Evolutionary conservation across 2,888 invertebrate species (phyloP), one percentile per base, ranked within the genome.

Genomic region (Colletes collaris): DNA sequence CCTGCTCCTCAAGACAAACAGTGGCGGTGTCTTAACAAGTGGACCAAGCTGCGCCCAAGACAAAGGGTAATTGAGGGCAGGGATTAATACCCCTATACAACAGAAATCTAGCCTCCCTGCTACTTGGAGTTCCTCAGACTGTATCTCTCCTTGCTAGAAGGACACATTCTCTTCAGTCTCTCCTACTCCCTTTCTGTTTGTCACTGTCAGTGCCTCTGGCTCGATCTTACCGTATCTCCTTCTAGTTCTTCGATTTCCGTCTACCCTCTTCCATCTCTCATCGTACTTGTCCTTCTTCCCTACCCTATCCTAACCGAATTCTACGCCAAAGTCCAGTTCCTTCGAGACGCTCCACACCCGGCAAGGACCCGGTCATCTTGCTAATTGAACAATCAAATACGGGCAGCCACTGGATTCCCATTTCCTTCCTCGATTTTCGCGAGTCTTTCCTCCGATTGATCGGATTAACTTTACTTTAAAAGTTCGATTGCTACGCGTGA

Each of bases 11-110:
- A 93, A 93, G 93, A 93, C 93, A 93, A 93, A 93, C 93, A 93
- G 93, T 93, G 91, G 92, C 92, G 92, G 92, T 92, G 93, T 93
- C 93, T 93, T 93, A 93, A 93, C 92, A 92, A 93, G 93, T 93
- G 93, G 93, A 93, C 93, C 92, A 92, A 93, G 92, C 92, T 91
- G 91, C 88, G 92, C 92, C 92, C 93, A 93, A 93, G 93, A 93
- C 93, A 93, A 93, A 93, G 92, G 93, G 93, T 92, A 93, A 93
- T 93, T 93, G 93, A 93, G 93, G 92, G 91, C 92, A 92, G 92
- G 93, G 92, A 93, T 93, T 93, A 93, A 93, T 93, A 92, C 93
- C 92, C 93, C 92, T 92, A 93, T 92, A 92, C 91, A 91, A 87
- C 86, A 89, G 92, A 92, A 91, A 90, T 90, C 90, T 88, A 89